Evolutionary conservation across 2,888 invertebrate species (phyloP), one percentile per base, ranked within the genome.

Genomic region (Candidula unifasciata): DNA sequence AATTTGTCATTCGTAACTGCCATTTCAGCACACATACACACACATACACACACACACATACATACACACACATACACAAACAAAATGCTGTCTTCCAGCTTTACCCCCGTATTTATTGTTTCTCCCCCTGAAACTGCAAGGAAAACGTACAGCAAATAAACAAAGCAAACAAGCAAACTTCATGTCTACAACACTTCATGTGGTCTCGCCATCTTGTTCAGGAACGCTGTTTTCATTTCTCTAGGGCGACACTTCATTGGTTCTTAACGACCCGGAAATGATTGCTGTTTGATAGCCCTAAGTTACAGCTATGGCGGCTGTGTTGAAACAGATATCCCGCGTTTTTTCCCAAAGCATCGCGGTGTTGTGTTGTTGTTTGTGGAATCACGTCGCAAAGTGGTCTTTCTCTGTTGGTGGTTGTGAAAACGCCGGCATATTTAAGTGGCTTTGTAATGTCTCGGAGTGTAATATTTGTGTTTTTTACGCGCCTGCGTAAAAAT

Each of bases 181-280:
- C 74, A 30, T 30, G 52, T 74, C 21, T 74, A 74, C 30, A 54
- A 74, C 6, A 54, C 54, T n/a, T 74, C 54, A 74, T 27, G 24
- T 8, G 54, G 54, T 54, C 74, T 74, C 54, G 74, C 54, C 54
- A 74, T 54, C 52, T 30, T 54, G 30, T 30, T 54, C 74, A 13
- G 35, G 10, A 35, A 68, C 30, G 52, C 44, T 80, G 80, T 68
- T 80, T 80, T 68, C 80, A 80, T 80, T 80, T 80, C 80, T 10
- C 68, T n/a, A 16, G 35, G 30, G 80, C 80, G 80, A 68, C 18
- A 68, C 80, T 68, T 68, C 68, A 33, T 80, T 80, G n/a, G 52
- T 52, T 52, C 6, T n/a, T 52, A 80, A 80, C 68, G 44, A 80
- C 80, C 80, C 68, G 80, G 68, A 80, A 80, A 44, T 27, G 80